Evolutionary conservation across 2,888 invertebrate genomes (phyloP), one percentile per base, ranked within the genome.

Genomic region (Chirona hameri): DNA sequence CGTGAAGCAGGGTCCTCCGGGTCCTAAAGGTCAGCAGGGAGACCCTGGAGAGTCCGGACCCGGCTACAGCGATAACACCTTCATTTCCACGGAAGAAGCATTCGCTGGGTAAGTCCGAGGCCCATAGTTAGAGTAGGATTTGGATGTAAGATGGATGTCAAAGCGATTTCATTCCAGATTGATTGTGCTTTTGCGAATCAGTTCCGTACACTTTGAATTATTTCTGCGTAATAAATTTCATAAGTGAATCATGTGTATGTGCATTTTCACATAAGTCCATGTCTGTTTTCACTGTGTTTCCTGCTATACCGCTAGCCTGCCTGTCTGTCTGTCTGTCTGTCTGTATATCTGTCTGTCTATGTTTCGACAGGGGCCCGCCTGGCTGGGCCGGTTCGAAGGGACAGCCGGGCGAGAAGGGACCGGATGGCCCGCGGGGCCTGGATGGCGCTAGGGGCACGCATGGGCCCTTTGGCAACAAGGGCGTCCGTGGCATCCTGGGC

Each of bases 21-120:
- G 87, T 76, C 85, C 82, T 29, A 84, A 85, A 80, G 87, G 87
- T 29, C 85, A 84, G 57, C 86, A 85, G 46, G 87, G 87, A 76
- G 83, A 83, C 12, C 84, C 85, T 21, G 86, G 86, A 83, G 84
- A 81, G 57, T 29, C 80, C 21, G 57, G 46, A 60, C 29, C 81
- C 27, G 81, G 76, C 9, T 79, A 10, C n/a, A 24, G 1, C 0
- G 57, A 52, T 10, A 10, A 10, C 55, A 29, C 29, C 65, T 83
- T 29, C 7, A n/a, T 52, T 18, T 39, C 29, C 86, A 85, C 39
- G 82, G 82, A 72, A 81, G 83, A 46, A 12, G 24, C 18, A 21
- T 60, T 21, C 9, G 60, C 60, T 60, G 60, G 21, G 60, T 60
- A 21, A 21, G 60, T 24, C 24, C n/a, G n/a, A n/a, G n/a, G n/a